Evolutionary conservation across 2,888 invertebrate species (phyloP).

Genomic region (Leuctra nigra): DNA sequence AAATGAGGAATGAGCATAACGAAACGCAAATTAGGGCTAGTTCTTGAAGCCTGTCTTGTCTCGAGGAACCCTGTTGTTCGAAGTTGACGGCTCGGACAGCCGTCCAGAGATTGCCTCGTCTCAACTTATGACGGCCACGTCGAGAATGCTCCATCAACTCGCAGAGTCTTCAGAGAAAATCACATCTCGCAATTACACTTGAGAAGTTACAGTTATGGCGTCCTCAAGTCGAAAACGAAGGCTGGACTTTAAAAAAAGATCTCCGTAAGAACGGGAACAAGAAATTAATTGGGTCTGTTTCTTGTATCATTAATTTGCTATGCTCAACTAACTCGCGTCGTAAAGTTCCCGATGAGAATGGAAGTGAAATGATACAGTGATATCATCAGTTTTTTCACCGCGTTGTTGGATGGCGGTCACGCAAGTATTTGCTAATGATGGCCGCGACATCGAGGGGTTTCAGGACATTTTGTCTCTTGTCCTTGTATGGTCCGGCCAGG

Average conservation of each 20-base stretch:
- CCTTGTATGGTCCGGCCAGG: constrained; percentile 20
- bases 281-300: constrained; percentile 14
- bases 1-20: constrained; percentile 2
- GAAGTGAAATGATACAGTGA: constrained; percentile 5
- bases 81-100: too few species aligned
- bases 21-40: neutral
- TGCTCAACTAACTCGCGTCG: neutral
- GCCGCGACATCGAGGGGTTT: neutral
- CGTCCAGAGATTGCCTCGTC: too few species aligned
- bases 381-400: constrained; percentile 1
- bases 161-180: too few species aligned
- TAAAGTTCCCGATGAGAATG: neutral
- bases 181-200: too few species aligned
- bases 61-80: too few species aligned
- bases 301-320: constrained; percentile 13
- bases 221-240: neutral
- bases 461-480: constrained; percentile 14
- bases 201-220: too few species aligned
- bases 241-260: neutral
- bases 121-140: too few species aligned
- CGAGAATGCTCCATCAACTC: too few species aligned
- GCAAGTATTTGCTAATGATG: constrained; percentile 17
- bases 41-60: neutral
- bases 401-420: neutral
- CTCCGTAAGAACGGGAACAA: constrained; percentile 1